Evolutionary conservation across 2,797 vertebrate genomes (phyloP).

Genomic region (Megaceryle alcyon): DNA sequence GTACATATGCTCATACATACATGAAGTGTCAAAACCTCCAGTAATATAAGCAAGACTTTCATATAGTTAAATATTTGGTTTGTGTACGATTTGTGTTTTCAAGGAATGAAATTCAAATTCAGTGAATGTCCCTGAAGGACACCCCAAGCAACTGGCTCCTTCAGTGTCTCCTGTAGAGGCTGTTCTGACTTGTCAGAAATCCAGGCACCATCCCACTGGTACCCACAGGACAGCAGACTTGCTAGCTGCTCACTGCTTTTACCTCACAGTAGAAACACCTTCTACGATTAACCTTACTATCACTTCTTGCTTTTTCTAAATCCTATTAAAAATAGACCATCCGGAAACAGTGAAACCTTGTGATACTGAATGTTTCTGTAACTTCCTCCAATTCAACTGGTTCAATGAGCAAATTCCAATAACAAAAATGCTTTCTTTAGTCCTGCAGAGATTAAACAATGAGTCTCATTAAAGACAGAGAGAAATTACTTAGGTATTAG

Average conservation of each 20-base stretch:
- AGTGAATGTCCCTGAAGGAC: background rate
- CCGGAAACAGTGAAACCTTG: background rate
- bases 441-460: background rate
- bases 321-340: background rate
- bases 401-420: background rate
- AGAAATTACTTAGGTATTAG: background rate
- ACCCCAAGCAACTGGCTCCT: background rate
- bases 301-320: background rate
- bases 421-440: background rate
- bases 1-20: accelerated
- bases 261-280: background rate
- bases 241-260: background rate
- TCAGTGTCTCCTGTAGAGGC: background rate
- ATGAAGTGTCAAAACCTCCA: background rate
- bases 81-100: background rate
- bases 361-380: background rate
- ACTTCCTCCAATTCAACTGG: constrained; percentile 33
- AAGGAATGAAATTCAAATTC: background rate
- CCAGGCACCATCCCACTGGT: background rate
- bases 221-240: background rate
- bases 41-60: background rate
- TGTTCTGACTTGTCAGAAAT: background rate
- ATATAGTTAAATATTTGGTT: background rate
- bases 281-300: background rate
- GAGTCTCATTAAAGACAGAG: background rate